phyloP scores from a whole-genome alignment of 2,888 invertebrate genomes.

The Lasioglossum leucozonium region DNA sequence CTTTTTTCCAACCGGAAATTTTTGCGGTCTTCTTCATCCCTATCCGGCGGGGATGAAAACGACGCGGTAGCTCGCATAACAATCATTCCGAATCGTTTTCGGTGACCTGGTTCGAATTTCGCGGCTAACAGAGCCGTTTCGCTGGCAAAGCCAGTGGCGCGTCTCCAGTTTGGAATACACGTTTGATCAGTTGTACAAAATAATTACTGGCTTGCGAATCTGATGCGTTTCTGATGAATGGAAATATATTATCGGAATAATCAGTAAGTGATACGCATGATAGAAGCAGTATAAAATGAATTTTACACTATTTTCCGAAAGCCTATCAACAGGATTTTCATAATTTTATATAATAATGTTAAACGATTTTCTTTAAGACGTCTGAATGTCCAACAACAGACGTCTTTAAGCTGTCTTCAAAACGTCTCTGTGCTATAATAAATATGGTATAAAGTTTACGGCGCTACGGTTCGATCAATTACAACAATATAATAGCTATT shows the following conservation, averaged over 20 bases:
- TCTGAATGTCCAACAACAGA: no score
- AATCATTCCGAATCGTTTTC: neutral
- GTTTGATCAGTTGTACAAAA: neutral
- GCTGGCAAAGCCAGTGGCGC: neutral
- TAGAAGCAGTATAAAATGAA: neutral
- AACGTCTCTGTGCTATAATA: no score
- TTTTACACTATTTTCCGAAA: neutral
- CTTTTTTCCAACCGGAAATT: neutral
- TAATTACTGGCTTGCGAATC: neutral
- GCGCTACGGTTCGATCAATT: no score
- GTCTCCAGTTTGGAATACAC: neutral
- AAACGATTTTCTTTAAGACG: no score
- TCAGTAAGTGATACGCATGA: neutral
- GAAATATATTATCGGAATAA: neutral
- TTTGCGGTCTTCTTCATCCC: neutral
- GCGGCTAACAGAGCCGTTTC: neutral
- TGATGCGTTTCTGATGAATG: no score
- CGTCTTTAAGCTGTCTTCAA: no score
- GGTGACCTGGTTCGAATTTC: neutral
- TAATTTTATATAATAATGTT: no score
- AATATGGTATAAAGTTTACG: no score
- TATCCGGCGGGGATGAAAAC: neutral
- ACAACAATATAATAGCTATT: no score
- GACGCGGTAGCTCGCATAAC: neutral
- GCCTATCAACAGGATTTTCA: no score